A percentile compares a stretch with the other conserved stretches of the same genome.
Conservation (phyloP, 2,113 vertebrate genomes). For the Nibea albiflora region DNA sequence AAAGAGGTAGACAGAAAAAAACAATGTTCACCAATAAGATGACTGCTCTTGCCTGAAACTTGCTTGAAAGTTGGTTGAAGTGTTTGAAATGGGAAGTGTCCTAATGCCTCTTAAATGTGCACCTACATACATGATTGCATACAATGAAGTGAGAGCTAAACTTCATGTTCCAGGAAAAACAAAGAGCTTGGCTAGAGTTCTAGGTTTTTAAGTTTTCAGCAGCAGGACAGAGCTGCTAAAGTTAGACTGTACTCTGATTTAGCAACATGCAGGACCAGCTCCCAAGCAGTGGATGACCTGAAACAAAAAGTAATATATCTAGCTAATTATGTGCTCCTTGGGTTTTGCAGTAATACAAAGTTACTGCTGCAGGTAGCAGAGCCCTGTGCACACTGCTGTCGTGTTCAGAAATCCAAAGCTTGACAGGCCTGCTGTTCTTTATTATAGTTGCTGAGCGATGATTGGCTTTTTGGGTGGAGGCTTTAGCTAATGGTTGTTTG, state of each 20-base stretch:
- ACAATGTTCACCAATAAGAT: too few relatives aligned
- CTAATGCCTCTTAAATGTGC: background rate
- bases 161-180: background rate
- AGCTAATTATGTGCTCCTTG: too few relatives aligned
- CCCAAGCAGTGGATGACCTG: background rate
- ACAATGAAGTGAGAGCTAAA: background rate
- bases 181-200: background rate
- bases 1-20: background rate
- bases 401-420: constrained; percentile 6
- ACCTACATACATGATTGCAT: background rate
- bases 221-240: background rate
- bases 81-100: background rate
- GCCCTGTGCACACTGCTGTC: background rate
- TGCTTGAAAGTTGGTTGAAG: background rate
- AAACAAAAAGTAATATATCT: background rate
- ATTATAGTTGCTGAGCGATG: background rate
- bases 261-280: background rate
- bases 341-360: background rate
- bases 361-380: background rate
- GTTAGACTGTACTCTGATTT: background rate
- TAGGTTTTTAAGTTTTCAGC: background rate
- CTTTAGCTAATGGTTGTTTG: background rate
- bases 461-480: background rate
- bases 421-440: background rate
- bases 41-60: too few relatives aligned